Evolutionary conservation across 2,888 invertebrate genomes (phyloP).

Genomic region (Salticus scenicus): DNA sequence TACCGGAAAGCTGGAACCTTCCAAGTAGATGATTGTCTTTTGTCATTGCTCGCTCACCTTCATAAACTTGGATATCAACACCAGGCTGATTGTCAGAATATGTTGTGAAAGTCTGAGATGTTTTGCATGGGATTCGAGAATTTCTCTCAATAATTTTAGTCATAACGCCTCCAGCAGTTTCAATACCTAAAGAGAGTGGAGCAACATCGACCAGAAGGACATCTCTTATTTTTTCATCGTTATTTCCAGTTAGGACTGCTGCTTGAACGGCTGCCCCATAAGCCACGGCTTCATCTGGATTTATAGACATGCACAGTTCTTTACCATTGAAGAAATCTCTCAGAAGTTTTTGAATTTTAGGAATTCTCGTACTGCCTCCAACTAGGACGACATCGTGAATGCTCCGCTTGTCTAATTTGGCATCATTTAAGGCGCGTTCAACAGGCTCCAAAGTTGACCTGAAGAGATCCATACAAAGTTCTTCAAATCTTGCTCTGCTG

Average conservation of each 20-base stretch:
- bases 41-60: too few species aligned
- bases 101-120: too few species aligned
- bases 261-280: slow-evolving; percentile 86
- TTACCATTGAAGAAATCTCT: slow-evolving; percentile 86
- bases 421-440: slow-evolving; percentile 85
- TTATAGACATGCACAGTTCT: slow-evolving; percentile 84
- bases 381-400: slow-evolving; percentile 88
- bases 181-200: slow-evolving; percentile 80
- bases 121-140: too few species aligned
- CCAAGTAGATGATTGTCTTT: too few species aligned
- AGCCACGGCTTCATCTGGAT: slow-evolving; percentile 88
- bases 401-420: slow-evolving; percentile 84
- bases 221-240: too few species aligned
- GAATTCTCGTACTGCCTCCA: slow-evolving; percentile 87
- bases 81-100: slow-evolving; percentile 94
- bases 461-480: slow-evolving; percentile 83
- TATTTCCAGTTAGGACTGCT: slow-evolving; percentile 79
- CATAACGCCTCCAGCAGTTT: too few species aligned
- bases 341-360: slow-evolving; percentile 84
- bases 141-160: too few species aligned
- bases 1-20: too few species aligned
- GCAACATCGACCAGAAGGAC: slow-evolving; percentile 88
- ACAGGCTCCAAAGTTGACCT: slow-evolving; percentile 85
- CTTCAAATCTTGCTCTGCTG: too few species aligned
- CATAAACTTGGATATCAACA: slow-evolving; percentile 87